Evolutionary conservation across 1,140 invertebrate genomes (phyloP).

Genomic region (Penaeus indicus): DNA sequence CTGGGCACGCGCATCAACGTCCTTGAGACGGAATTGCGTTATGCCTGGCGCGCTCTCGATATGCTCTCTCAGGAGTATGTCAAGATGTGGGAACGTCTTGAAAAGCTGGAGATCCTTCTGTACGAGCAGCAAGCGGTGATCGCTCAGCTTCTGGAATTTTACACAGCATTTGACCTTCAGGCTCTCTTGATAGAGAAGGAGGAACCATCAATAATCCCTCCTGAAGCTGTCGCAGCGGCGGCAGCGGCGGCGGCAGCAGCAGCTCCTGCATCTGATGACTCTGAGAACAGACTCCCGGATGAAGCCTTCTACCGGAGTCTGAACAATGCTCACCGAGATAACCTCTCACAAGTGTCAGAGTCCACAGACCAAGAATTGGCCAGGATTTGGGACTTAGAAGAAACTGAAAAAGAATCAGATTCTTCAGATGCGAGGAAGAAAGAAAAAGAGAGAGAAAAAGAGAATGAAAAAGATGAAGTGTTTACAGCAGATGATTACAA

Average conservation of each 20-base stretch:
- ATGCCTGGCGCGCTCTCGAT: slow-evolving; percentile 91
- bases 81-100: slow-evolving; percentile 92
- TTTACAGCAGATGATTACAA: slow-evolving; percentile 85
- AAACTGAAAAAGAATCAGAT: slow-evolving; percentile 66
- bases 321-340: slow-evolving; percentile 88
- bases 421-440: slow-evolving; percentile 63
- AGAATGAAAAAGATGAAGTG: slow-evolving; percentile 76
- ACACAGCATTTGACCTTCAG: slow-evolving; percentile 69
- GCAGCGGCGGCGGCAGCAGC: slow-evolving; percentile 6
- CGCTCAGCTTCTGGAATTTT: slow-evolving; percentile 86
- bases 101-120: slow-evolving; percentile 89
- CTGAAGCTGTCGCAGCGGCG: slow-evolving; percentile 17
- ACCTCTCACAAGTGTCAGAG: slow-evolving; percentile 74
- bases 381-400: slow-evolving; percentile 82
- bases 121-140: slow-evolving; percentile 94
- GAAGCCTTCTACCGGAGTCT: slow-evolving; percentile 90
- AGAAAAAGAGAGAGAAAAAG: slow-evolving; percentile 66
- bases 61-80: slow-evolving; percentile 92
- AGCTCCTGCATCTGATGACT: slow-evolving; percentile 67
- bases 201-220: slow-evolving; percentile 67
- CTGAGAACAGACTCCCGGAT: slow-evolving; percentile 74
- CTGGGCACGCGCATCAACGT: slow-evolving; percentile 86
- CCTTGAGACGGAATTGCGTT: slow-evolving; percentile 89
- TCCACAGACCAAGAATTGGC: slow-evolving; percentile 75
- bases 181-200: slow-evolving; percentile 67